A percentile compares a stretch with the other conserved stretches of the same genome.
Conservation (phyloP, 2,888 invertebrate genomes). For the Lepidocyrtinus sp. region DNA sequence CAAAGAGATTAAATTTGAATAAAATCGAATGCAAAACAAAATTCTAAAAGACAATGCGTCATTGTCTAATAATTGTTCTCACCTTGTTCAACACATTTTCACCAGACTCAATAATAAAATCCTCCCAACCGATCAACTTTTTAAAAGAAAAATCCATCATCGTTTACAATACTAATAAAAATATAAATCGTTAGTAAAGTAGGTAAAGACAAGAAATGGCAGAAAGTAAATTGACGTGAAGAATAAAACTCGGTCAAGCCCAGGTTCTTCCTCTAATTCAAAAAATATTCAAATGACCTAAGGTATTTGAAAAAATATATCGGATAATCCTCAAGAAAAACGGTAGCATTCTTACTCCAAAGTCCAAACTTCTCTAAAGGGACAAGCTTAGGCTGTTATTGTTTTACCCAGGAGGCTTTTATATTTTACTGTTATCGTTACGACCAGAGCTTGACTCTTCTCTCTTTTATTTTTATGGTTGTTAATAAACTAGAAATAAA, state of each 20-base stretch:
- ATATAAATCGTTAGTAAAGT: constrained; percentile 20
- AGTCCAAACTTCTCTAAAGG: background rate
- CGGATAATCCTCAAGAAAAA: constrained; percentile 11
- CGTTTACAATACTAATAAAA: constrained; percentile 32
- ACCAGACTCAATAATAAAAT: background rate
- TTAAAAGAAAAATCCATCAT: constrained; percentile 15
- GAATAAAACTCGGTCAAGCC: constrained; percentile 34
- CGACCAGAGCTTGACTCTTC: constrained; percentile 37
- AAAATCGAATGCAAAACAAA: constrained; percentile 48
- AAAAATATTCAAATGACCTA: constrained; percentile 47
- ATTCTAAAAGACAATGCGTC: constrained; percentile 22
- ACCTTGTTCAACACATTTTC: background rate
- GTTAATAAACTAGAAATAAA: constrained; percentile 13
- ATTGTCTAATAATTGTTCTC: constrained; percentile 28
- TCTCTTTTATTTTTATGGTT: constrained; percentile 8
- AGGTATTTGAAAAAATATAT: constrained; percentile 25
- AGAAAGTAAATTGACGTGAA: constrained; percentile 9
- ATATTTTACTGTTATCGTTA: constrained; percentile 35
- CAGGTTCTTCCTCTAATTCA: constrained; percentile 25
- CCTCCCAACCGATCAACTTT: constrained; percentile 18
- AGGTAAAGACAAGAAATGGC: constrained; percentile 24
- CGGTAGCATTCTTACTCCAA: background rate
- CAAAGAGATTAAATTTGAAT: constrained; percentile 38
- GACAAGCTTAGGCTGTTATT: constrained; percentile 26
- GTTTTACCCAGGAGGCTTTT: constrained; percentile 7